Evolutionary conservation across 2,888 invertebrate species (phyloP).

Genomic region (Crossocerus cetratus): DNA sequence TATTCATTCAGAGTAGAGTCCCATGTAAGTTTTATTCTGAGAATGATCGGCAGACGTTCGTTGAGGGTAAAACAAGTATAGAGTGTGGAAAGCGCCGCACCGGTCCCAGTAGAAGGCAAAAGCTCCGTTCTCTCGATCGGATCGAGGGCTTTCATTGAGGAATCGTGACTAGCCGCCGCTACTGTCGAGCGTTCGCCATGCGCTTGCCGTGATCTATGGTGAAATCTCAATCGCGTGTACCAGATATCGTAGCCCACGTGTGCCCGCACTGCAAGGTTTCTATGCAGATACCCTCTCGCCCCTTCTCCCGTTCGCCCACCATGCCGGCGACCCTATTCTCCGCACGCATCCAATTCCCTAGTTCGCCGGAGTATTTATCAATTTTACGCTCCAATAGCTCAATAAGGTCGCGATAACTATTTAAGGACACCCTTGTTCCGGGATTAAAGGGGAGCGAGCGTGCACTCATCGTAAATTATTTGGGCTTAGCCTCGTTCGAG

Average conservation of each 20-base stretch:
- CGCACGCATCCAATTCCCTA: constrained; percentile 24
- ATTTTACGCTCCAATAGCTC: constrained; percentile 15
- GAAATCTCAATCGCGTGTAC: constrained; percentile 54
- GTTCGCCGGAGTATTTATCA: constrained; percentile 32
- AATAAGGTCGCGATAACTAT: constrained; percentile 11
- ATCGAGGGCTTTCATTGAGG: constrained; percentile 46
- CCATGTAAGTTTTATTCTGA: too few species aligned
- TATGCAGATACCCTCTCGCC: constrained; percentile 45
- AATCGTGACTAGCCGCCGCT: constrained; percentile 46
- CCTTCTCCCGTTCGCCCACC: constrained; percentile 40
- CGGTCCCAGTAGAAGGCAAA: constrained; percentile 6
- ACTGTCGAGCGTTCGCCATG: constrained; percentile 28
- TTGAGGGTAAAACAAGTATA: too few species aligned
- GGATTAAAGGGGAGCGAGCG: background rate
- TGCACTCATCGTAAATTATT: background rate
- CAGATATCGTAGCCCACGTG: constrained; percentile 56
- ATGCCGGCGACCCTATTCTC: constrained; percentile 26
- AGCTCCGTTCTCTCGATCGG: constrained; percentile 9
- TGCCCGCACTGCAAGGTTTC: constrained; percentile 43
- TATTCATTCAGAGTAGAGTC: too few species aligned
- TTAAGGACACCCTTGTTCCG: background rate
- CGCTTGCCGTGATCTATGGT: constrained; percentile 45
- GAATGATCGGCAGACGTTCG: too few species aligned
- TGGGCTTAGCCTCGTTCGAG: background rate
- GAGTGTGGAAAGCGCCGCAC: background rate